phyloP scores from a whole-genome alignment of 2,113 vertebrate species.

The Chelonoidis abingdonii region DNA sequence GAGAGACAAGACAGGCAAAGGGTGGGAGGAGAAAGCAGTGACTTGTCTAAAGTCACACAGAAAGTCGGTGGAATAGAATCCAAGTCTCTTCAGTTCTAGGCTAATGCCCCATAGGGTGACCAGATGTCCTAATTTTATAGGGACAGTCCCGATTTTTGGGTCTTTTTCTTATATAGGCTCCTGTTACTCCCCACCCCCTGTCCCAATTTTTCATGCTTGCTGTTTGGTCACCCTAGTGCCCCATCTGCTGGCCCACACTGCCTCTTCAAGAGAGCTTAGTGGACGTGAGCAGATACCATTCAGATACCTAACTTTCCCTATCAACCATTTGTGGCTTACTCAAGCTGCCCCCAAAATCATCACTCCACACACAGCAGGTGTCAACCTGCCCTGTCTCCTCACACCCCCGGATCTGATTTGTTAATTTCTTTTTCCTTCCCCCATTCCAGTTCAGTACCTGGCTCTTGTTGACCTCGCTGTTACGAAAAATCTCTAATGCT shows the following conservation, averaged over 20 bases:
- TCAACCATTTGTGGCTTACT: not conserved
- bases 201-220: no score
- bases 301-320: not conserved
- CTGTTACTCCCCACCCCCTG: no score
- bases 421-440: not conserved
- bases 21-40: slow-evolving; percentile 3
- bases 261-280: not conserved
- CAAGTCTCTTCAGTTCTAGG: not conserved
- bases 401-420: not conserved
- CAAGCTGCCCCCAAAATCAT: not conserved
- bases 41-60: not conserved
- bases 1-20: not conserved
- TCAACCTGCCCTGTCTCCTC: not conserved
- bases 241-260: not conserved
- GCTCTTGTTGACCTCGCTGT: not conserved
- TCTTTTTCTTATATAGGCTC: no score
- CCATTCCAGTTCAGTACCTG: not conserved
- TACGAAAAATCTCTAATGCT: not conserved
- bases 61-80: not conserved
- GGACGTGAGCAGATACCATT: not conserved
- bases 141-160: no score
- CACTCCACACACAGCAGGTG: not conserved
- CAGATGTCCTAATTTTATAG: no score
- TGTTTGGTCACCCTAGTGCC: not conserved
- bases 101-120: not conserved